Evolutionary conservation across 2,888 invertebrate species (phyloP).

Genomic region (Linnaemya tessellans): DNA sequence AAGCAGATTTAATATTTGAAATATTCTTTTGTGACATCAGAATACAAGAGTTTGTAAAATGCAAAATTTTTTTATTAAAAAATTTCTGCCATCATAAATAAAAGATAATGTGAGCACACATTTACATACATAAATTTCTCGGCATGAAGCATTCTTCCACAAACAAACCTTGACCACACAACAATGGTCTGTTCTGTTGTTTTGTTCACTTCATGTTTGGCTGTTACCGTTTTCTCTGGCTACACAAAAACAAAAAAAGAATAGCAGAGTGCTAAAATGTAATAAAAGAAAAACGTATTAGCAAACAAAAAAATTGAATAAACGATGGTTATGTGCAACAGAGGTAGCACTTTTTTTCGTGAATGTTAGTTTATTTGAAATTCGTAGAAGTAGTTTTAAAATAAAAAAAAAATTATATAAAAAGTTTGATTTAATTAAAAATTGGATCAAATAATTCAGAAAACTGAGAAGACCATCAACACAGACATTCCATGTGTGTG

Average conservation of each 20-base stretch:
- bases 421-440: too few species aligned
- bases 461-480: too few species aligned
- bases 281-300: not conserved
- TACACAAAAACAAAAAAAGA: slow-evolving; percentile 3
- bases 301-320: not conserved
- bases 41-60: slow-evolving; percentile 18
- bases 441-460: too few species aligned
- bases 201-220: slow-evolving; percentile 24
- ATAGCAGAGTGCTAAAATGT: not conserved
- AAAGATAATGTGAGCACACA: slow-evolving; percentile 17
- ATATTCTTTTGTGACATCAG: not conserved
- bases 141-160: slow-evolving; percentile 10
- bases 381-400: too few species aligned
- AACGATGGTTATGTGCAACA: not conserved
- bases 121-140: slow-evolving; percentile 2
- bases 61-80: not conserved
- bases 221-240: slow-evolving; percentile 30
- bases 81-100: slow-evolving; percentile 33
- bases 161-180: slow-evolving; percentile 65
- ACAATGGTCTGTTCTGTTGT: slow-evolving; percentile 29
- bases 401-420: too few species aligned
- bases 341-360: not conserved
- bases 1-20: slow-evolving; percentile 30
- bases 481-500: too few species aligned
- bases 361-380: not conserved